These are phyloP conservation scores for Mesembrinibis cayennensis DNA, from an alignment of 2,113 vertebrate genomes.

Conservation along the genomic window DNA sequence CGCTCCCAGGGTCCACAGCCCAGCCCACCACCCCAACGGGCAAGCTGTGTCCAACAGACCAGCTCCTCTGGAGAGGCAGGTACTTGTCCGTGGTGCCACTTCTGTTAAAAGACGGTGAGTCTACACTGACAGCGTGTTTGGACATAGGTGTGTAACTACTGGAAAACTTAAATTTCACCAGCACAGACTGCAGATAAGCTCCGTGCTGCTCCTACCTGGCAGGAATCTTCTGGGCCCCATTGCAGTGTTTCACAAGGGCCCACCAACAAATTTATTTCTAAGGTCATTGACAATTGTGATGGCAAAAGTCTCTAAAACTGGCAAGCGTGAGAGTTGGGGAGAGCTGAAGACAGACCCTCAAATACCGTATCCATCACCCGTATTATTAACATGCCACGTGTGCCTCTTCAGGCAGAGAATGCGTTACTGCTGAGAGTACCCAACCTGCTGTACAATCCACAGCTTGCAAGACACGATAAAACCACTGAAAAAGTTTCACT, in stretches of 20 bases:
- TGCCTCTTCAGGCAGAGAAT: not conserved
- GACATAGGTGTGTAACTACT: fast-evolving
- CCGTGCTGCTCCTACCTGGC: not conserved
- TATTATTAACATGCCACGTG: not conserved
- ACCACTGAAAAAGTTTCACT: not conserved
- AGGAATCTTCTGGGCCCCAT: not conserved
- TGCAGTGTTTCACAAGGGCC: not conserved
- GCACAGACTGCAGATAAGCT: not conserved
- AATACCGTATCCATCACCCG: not conserved
- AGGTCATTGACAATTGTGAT: not conserved
- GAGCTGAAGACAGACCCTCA: not conserved
- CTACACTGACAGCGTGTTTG: fast-evolving
- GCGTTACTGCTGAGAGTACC: not conserved
- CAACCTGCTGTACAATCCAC: not conserved
- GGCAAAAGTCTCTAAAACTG: not conserved
- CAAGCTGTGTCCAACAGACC: not conserved
- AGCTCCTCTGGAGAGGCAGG: not conserved
- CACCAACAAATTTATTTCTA: not conserved
- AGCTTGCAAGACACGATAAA: not conserved
- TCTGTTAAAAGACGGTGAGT: not conserved
- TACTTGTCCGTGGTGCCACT: not conserved
- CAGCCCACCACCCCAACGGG: not conserved
- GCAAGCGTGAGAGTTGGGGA: not conserved
- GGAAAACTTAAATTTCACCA: not conserved
- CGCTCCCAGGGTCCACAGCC: too few relatives aligned